phyloP scores from a whole-genome alignment of 2,888 invertebrate species.

The Ormyrus thymus region DNA sequence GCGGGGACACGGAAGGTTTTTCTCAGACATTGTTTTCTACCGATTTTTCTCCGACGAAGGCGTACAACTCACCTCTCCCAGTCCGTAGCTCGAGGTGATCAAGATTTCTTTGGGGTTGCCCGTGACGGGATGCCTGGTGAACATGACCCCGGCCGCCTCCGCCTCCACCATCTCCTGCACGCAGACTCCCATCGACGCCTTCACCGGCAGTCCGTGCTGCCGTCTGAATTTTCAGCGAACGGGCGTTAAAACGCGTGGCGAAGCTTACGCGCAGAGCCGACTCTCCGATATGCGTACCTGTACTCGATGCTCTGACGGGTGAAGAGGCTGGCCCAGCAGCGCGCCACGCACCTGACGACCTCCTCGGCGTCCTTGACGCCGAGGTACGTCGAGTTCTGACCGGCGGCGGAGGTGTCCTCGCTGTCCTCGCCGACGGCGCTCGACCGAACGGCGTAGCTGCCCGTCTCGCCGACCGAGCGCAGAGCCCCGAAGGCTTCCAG shows the following conservation, averaged over 20 bases:
- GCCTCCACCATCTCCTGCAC: constrained; percentile 86
- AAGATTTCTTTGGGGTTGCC: constrained; percentile 82
- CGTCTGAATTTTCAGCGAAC: constrained; percentile 3
- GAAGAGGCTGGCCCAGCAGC: constrained; percentile 91
- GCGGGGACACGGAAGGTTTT: too few species aligned
- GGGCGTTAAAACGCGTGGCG: too few species aligned
- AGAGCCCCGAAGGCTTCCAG: constrained; percentile 59
- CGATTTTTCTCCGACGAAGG: too few species aligned
- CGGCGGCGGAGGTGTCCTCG: constrained; percentile 87
- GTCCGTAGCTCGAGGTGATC: constrained; percentile 87
- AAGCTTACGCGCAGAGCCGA: too few species aligned
- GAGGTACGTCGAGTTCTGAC: constrained; percentile 88
- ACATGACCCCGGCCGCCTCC: constrained; percentile 86
- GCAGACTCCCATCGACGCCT: constrained; percentile 85
- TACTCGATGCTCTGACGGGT: constrained; percentile 86
- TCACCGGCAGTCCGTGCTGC: constrained; percentile 79
- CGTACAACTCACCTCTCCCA: constrained; percentile 82
- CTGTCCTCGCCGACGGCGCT: constrained; percentile 87
- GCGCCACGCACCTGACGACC: constrained; percentile 78
- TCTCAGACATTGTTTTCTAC: too few species aligned
- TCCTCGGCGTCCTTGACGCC: constrained; percentile 79
- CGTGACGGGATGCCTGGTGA: constrained; percentile 86
- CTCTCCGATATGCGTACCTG: too few species aligned
- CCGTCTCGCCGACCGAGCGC: constrained; percentile 53
- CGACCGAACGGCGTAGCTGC: constrained; percentile 82